These are phyloP conservation scores for Tympanuchus pallidicinctus DNA, from an alignment of 2,113 vertebrate species.

Conservation along the genomic window DNA sequence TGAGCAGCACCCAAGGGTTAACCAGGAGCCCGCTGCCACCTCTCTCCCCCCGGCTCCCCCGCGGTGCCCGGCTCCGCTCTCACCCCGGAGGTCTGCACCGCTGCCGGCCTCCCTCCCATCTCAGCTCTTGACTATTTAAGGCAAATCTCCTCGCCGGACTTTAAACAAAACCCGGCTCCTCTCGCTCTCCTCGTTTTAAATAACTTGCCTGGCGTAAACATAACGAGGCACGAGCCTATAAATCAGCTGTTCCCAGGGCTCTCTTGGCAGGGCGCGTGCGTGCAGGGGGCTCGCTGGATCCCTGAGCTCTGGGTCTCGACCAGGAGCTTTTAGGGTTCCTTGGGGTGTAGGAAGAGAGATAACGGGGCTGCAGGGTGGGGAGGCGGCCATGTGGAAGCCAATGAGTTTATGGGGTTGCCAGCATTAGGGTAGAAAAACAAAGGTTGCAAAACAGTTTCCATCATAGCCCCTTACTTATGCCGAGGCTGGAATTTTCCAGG, in stretches of 20 bases:
- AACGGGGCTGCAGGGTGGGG: background rate
- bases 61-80: background rate
- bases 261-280: background rate
- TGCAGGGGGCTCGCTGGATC: background rate
- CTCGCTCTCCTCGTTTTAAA: slow-evolving; percentile 68
- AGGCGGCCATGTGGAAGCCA: background rate
- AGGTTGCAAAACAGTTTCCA: slow-evolving; percentile 40
- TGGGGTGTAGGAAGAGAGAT: fast-evolving
- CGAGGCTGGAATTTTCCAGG: slow-evolving; percentile 11
- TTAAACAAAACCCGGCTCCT: slow-evolving; percentile 75
- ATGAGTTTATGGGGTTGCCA: background rate
- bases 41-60: background rate
- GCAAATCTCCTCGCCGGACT: slow-evolving; percentile 70
- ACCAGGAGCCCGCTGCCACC: background rate
- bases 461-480: background rate
- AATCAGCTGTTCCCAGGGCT: slow-evolving; percentile 69
- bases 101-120: slow-evolving; percentile 38
- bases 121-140: slow-evolving; percentile 79
- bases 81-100: slow-evolving; percentile 14
- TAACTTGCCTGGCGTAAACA: slow-evolving; percentile 76
- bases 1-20: fast-evolving
- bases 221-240: slow-evolving; percentile 49
- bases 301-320: background rate
- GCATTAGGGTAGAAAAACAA: background rate
- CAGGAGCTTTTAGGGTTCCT: background rate